Conservation (phyloP, 2,113 vertebrate species). For the Mustelus asterias region DNA sequence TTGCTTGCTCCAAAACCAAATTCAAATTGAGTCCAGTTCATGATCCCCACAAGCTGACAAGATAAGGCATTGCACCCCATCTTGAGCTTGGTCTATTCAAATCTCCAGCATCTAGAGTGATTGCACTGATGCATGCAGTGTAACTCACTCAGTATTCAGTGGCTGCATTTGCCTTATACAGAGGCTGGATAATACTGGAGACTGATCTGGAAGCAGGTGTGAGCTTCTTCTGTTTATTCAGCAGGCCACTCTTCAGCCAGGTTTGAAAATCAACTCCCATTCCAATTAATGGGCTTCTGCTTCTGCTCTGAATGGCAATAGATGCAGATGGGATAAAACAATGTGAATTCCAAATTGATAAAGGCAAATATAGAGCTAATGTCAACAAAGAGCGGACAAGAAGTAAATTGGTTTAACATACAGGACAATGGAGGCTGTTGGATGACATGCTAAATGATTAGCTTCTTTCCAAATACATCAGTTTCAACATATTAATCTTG, state of each 20-base stretch:
- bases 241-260: not conserved
- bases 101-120: not conserved
- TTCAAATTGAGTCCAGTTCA: no score
- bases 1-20: no score
- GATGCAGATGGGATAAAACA: not conserved
- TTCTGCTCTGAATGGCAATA: not conserved
- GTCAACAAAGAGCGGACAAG: not conserved
- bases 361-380: not conserved
- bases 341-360: not conserved
- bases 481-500: not conserved
- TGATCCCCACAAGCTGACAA: no score
- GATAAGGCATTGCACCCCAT: no score
- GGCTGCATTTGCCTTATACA: not conserved
- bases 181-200: not conserved
- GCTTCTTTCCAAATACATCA: not conserved
- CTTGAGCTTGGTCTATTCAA: not conserved
- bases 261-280: not conserved
- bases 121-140: not conserved
- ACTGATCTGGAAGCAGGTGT: not conserved
- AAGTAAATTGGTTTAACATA: not conserved
- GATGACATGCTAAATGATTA: not conserved
- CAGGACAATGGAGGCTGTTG: not conserved
- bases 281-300: not conserved
- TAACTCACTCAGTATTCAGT: not conserved
- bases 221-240: not conserved